Evolutionary conservation across 2,797 vertebrate species (phyloP).

Genomic region (Alca torda): DNA sequence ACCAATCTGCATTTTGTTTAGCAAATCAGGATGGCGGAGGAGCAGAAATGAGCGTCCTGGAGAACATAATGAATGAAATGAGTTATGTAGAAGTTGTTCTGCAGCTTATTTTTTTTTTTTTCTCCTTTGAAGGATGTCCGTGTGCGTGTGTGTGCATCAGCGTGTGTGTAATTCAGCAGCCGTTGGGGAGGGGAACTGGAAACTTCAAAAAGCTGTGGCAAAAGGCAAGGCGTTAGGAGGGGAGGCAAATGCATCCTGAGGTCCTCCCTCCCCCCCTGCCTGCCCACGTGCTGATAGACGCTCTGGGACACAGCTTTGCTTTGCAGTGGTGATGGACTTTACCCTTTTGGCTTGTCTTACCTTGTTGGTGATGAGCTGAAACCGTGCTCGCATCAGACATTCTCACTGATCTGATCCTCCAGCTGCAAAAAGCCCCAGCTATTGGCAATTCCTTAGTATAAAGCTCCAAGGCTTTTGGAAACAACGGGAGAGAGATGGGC

Average conservation of each 20-base stretch:
- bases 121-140: neutral
- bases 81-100: neutral
- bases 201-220: neutral
- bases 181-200: neutral
- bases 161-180: neutral
- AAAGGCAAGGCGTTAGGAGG: neutral
- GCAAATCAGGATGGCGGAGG: neutral
- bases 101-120: neutral
- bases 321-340: neutral
- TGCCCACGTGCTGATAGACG: neutral
- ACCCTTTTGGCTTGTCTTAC: neutral
- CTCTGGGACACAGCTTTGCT: neutral
- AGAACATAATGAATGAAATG: neutral
- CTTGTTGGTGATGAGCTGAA: neutral
- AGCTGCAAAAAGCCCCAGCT: neutral
- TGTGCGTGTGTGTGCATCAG: fast-evolving
- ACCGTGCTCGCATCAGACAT: fast-evolving
- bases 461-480: neutral
- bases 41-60: neutral
- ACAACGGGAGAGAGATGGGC: neutral
- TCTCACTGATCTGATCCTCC: neutral
- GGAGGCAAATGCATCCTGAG: neutral
- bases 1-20: too few species aligned
- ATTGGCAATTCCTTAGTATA: neutral
- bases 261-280: neutral